These are phyloP conservation scores for Periophthalmus modestus DNA, from an alignment of 2,113 vertebrate species.

Conservation along the genomic window DNA sequence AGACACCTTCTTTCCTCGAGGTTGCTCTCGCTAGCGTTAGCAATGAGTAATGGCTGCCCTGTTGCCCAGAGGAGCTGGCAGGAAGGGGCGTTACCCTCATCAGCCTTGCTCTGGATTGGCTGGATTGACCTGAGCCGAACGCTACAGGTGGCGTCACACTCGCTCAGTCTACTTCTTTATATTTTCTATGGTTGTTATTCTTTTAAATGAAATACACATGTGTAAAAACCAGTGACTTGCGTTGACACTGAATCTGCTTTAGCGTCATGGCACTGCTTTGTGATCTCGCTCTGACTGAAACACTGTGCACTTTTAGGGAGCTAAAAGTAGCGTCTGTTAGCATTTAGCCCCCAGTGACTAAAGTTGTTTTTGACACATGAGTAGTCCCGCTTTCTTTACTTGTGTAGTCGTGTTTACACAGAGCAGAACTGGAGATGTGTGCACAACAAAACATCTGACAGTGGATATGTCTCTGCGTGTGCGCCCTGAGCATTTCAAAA, in stretches of 20 bases:
- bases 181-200: background rate
- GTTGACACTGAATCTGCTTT: background rate
- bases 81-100: too few relatives aligned
- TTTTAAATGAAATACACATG: conserved; percentile 16
- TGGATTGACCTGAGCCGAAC: too few relatives aligned
- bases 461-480: background rate
- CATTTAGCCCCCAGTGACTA: background rate
- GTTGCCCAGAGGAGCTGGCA: too few relatives aligned
- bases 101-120: too few relatives aligned
- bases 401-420: background rate
- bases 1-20: too few relatives aligned
- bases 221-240: background rate
- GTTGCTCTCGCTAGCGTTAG: too few relatives aligned
- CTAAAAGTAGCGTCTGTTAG: background rate
- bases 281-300: background rate
- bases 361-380: background rate
- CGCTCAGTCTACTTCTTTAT: too few relatives aligned
- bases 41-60: too few relatives aligned
- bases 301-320: background rate
- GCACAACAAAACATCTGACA: background rate
- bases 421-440: background rate
- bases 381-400: background rate
- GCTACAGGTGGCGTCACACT: too few relatives aligned
- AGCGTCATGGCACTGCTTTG: background rate
- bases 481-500: background rate